Evolutionary conservation across 2,113 vertebrate species (phyloP).

Genomic region (Equus przewalskii): DNA sequence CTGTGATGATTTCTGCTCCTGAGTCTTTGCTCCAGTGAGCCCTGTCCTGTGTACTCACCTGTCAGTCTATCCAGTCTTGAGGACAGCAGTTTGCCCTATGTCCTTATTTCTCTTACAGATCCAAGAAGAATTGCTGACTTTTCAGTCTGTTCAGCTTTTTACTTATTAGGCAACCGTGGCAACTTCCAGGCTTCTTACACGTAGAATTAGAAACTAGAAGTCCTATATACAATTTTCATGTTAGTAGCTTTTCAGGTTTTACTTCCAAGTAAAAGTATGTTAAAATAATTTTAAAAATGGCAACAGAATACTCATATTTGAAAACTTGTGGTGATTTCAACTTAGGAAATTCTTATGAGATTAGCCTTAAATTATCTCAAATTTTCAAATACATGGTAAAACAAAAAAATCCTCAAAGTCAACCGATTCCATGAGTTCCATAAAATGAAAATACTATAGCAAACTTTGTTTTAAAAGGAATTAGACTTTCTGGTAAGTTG

Average conservation of each 20-base stretch:
- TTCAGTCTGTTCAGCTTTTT: no score
- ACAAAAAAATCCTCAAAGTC: background rate
- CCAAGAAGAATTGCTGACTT: no score
- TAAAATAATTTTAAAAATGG: background rate
- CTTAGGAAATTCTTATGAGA: background rate
- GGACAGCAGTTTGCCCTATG: no score
- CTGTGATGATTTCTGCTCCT: no score
- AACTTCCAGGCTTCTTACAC: no score
- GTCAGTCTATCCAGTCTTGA: no score
- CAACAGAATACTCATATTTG: background rate
- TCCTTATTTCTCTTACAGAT: no score
- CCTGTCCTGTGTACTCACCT: no score
- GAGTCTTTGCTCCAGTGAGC: no score
- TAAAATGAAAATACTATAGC: background rate
- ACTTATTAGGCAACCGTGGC: no score
- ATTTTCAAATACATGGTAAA: background rate
- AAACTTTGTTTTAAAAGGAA: background rate
- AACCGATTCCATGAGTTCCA: background rate
- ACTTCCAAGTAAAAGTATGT: background rate
- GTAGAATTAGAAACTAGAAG: no score
- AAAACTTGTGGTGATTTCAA: background rate
- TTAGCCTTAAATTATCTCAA: background rate
- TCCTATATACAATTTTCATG: background rate
- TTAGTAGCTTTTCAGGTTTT: background rate
- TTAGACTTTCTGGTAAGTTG: background rate